Conservation (phyloP, 2,888 invertebrate species). For the Limenitis arthemis region DNA sequence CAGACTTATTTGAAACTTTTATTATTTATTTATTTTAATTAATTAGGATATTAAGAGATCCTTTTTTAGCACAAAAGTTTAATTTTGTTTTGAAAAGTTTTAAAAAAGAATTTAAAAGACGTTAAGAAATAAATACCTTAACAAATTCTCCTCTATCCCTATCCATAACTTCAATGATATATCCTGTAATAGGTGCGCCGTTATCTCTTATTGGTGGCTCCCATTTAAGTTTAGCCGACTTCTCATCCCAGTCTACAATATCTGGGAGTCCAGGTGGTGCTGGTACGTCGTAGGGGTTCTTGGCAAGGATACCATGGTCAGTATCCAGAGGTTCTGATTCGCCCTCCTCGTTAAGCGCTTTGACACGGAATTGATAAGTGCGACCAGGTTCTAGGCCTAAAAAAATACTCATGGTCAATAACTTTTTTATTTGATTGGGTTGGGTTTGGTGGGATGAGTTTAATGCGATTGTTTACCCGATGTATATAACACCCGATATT, state of each 20-base stretch:
- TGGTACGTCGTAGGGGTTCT: conserved; percentile 96
- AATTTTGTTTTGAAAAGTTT: too few relatives aligned
- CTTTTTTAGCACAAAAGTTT: too few relatives aligned
- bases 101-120: not conserved
- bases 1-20: too few relatives aligned
- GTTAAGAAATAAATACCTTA: conserved; percentile 58
- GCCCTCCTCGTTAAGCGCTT: conserved; percentile 97
- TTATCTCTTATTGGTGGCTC: conserved; percentile 91
- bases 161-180: conserved; percentile 93
- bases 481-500: too few relatives aligned
- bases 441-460: too few relatives aligned
- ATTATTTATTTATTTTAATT: too few relatives aligned
- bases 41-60: too few relatives aligned
- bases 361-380: conserved; percentile 97
- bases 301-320: conserved; percentile 90
- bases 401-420: not conserved
- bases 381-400: conserved; percentile 92
- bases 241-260: conserved; percentile 92
- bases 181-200: conserved; percentile 94
- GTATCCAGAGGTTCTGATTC: conserved; percentile 96
- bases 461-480: too few relatives aligned
- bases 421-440: too few relatives aligned
- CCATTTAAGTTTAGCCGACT: conserved; percentile 92
- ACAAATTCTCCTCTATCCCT: conserved; percentile 88
- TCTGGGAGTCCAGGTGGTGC: conserved; percentile 93